Evolutionary conservation across 1,140 invertebrate genomes (phyloP), one percentile per base, ranked within the genome.

Genomic region (Eupeodes corollae): DNA sequence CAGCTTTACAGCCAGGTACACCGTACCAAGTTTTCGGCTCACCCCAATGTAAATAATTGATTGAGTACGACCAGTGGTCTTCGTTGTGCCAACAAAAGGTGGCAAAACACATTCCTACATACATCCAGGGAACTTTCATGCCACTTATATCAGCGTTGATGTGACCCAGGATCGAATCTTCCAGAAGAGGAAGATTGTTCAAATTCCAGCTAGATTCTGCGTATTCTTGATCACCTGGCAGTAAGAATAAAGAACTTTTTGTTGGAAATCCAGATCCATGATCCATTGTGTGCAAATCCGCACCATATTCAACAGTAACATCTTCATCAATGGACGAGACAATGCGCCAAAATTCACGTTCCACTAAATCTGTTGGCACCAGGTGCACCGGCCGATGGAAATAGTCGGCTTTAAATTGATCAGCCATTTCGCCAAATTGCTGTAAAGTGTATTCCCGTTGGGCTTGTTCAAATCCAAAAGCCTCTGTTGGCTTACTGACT

Each of bases 31-130:
- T 84, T 67, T 84, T 83, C 6, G 82, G 78, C 59, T 83, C 82
- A 55, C 80, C 91, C 92, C 92, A 96, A 65, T 98, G 94, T 45
- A 97, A 71, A 68, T 98, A 98, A 71, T 98, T 98, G 51, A 98
- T 96, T 2, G 91, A 96, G 69, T 98, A 98, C 57, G 90, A 96
- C 94, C 94, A 98, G 66, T 98, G 95, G 70, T 98, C 95, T 70
- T 98, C 95, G 62, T 93, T 97, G 68, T 98, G 95, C 91, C 93
- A 98, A 65, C 93, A 98, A 70, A 98, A 98, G 14, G 92, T 95
- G 1, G 91, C 89, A 72, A 99, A 99, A 69, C 93, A 97, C 94
- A 98, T 98, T 30, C 94, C 95, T 40, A 98, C 93, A 70, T 99
- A 98, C 76, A 95, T 88, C 93, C 93, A 97, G 0, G 93, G 93